Evolutionary conservation across 2,113 vertebrate species (phyloP).

Genomic region (Catharus bicknelli): DNA sequence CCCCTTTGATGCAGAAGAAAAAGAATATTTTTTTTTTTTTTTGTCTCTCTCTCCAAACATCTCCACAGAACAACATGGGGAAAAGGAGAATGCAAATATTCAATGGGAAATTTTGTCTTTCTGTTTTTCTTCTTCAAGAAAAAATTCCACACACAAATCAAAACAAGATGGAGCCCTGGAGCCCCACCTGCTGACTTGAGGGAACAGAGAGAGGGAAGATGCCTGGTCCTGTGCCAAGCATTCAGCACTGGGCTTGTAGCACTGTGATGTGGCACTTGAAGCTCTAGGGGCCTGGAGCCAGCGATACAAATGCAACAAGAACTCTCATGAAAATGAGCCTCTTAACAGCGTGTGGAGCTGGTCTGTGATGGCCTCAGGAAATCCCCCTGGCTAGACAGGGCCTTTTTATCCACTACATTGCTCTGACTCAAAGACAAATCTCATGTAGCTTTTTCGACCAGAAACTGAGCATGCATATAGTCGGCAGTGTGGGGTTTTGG

Average conservation of each 20-base stretch:
- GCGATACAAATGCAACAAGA: slow-evolving; percentile 73
- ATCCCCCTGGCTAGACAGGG: slow-evolving; percentile 77
- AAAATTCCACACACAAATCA: background rate
- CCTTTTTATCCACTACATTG: slow-evolving; percentile 76
- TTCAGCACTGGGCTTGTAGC: slow-evolving; percentile 43
- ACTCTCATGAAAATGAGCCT: slow-evolving; percentile 73
- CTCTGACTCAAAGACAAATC: slow-evolving; percentile 73
- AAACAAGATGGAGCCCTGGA: slow-evolving; percentile 42
- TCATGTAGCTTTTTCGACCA: slow-evolving; percentile 72
- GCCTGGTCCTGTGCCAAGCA: slow-evolving; percentile 37
- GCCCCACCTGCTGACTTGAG: slow-evolving; percentile 49
- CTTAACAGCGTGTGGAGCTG: slow-evolving; percentile 65
- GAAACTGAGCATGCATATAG: slow-evolving; percentile 50
- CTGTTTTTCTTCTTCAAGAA: background rate
- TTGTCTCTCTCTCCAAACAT: background rate
- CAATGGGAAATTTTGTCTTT: background rate
- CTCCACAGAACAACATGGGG: background rate
- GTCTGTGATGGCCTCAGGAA: slow-evolving; percentile 79
- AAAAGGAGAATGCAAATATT: background rate
- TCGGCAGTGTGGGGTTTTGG: slow-evolving; percentile 25
- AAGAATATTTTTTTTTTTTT: background rate
- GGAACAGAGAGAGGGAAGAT: slow-evolving; percentile 48
- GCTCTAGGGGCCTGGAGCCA: slow-evolving; percentile 72
- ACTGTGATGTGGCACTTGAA: slow-evolving; percentile 74
- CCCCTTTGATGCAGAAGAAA: background rate